Conservation (phyloP, 2,113 vertebrate species). For the Strix uralensis region DNA sequence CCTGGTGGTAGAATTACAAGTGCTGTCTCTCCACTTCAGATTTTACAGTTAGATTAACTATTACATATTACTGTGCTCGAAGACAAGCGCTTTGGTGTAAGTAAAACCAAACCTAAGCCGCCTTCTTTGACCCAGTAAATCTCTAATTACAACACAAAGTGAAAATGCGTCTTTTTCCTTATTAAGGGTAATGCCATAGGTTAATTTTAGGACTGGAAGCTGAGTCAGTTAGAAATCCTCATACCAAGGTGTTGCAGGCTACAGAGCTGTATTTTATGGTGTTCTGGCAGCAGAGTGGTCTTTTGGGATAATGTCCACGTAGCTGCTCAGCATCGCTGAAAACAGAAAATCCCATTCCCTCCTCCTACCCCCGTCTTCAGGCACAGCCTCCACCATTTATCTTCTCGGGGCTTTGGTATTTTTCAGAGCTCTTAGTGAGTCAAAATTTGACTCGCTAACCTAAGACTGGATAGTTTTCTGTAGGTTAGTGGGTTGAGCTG, state of each 20-base stretch:
- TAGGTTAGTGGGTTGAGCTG: not conserved
- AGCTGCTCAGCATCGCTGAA: not conserved
- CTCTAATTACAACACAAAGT: not conserved
- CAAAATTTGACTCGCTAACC: not conserved
- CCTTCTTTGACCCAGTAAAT: not conserved
- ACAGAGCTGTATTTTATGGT: not conserved
- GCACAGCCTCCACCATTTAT: not conserved
- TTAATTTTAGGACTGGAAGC: not conserved
- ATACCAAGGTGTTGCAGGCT: not conserved
- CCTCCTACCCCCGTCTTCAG: not conserved
- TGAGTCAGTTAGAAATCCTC: not conserved
- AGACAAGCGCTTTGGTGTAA: not conserved
- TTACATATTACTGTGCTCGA: not conserved
- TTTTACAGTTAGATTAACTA: conserved; percentile 63
- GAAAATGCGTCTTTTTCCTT: not conserved
- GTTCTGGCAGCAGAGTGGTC: not conserved
- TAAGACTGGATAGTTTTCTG: not conserved
- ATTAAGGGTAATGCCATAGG: not conserved
- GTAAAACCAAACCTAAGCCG: not conserved
- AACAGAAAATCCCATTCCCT: not conserved
- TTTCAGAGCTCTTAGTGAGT: not conserved
- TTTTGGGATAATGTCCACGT: not conserved
- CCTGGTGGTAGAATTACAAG: not conserved
- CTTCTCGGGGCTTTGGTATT: not conserved
- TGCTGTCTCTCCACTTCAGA: conserved; percentile 31